Conservation (phyloP, 2,888 invertebrate genomes). For the Clepsis dumicolana region DNA sequence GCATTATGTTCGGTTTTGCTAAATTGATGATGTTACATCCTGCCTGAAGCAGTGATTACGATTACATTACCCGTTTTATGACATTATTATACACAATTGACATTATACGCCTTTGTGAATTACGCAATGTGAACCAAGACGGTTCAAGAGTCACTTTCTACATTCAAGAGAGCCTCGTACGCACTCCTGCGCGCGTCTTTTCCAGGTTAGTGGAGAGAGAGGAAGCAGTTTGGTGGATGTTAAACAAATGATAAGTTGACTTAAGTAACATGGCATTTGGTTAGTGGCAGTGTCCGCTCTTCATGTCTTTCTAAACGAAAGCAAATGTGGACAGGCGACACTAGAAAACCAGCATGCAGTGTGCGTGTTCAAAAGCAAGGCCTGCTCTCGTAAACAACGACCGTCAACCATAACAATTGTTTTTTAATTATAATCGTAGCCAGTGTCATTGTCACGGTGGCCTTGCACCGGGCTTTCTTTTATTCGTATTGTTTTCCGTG, state of each 20-base stretch:
- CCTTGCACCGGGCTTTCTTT: neutral
- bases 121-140: neutral
- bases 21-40: conserved; percentile 3
- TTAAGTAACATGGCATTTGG: no score
- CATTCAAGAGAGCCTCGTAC: no score
- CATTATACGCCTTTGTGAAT: neutral
- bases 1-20: neutral
- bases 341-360: neutral
- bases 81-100: conserved; percentile 1
- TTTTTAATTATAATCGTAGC: conserved; percentile 4
- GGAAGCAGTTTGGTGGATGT: no score
- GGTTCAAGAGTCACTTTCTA: no score
- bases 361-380: neutral
- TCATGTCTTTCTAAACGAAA: no score
- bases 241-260: no score
- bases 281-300: no score
- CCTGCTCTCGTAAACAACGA: neutral
- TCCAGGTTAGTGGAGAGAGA: no score
- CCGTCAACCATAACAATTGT: neutral
- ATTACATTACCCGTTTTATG: neutral
- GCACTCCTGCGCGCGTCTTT: no score
- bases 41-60: neutral
- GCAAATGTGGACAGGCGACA: no score
- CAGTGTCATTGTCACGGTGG: conserved; percentile 11
- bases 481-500: conserved; percentile 14